A percentile compares a stretch with the other conserved stretches of the same genome.
These are phyloP conservation scores for Notarius quadriscutis DNA, from an alignment of 2,113 vertebrate species.

Conservation along the genomic window DNA sequence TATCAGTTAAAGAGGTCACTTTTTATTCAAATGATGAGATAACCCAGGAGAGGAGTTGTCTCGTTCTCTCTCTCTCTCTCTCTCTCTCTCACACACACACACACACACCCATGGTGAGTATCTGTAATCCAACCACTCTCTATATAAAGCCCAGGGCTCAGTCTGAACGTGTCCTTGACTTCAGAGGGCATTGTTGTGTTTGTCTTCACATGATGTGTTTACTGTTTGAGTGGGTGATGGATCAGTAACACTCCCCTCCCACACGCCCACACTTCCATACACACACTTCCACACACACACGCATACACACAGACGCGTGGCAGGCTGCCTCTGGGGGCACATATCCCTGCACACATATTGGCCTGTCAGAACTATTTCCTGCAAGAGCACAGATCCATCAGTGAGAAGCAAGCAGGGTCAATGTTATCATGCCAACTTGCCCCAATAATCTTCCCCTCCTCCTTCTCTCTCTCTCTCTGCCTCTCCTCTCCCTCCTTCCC, in stretches of 20 bases:
- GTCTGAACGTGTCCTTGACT: constrained; percentile 68
- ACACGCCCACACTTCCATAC: constrained; percentile 15
- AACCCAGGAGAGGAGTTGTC: constrained; percentile 37
- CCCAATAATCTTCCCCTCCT: constrained; percentile 28
- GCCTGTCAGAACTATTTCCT: constrained; percentile 84
- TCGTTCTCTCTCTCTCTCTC: background rate
- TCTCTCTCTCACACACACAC: constrained; percentile 20
- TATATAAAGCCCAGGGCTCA: constrained; percentile 52
- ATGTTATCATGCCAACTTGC: constrained; percentile 66
- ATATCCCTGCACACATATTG: constrained; percentile 79
- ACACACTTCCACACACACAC: constrained; percentile 6
- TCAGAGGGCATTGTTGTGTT: constrained; percentile 68
- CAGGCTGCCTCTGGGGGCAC: constrained; percentile 58
- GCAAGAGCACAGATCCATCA: constrained; percentile 83
- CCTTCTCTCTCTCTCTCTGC: constrained; percentile 58
- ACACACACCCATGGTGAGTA: constrained; percentile 12
- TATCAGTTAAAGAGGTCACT: constrained; percentile 30
- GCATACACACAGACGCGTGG: constrained; percentile 12
- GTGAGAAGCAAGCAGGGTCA: constrained; percentile 78
- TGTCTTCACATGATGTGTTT: constrained; percentile 64
- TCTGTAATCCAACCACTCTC: constrained; percentile 46
- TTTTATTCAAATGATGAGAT: constrained; percentile 47
- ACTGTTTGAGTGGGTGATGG: constrained; percentile 65
- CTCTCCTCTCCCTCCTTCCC: constrained; percentile 30
- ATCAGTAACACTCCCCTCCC: constrained; percentile 61